Percentiles rank a stretch among this genome's conserved stretches.
These are phyloP conservation scores for Distichodus sexfasciatus DNA, from an alignment of 2,797 vertebrate species.

Conservation along the genomic window DNA sequence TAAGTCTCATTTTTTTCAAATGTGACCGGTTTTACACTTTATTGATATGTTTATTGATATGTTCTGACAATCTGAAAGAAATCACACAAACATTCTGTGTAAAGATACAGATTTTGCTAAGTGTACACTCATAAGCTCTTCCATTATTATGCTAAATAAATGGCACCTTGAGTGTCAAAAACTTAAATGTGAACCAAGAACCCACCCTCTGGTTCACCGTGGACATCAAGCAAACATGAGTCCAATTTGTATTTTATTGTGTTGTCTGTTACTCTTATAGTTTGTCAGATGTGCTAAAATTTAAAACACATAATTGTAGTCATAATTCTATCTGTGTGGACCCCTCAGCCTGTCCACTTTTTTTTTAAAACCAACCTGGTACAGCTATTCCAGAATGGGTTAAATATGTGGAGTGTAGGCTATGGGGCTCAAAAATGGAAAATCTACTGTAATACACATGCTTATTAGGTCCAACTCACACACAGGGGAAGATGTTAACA, in stretches of 20 bases:
- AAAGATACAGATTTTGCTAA: neutral
- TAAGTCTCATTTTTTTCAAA: constrained; percentile 12
- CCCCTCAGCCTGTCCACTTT: neutral
- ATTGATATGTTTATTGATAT: constrained; percentile 16
- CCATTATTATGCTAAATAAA: neutral
- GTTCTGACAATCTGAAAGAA: constrained; percentile 2
- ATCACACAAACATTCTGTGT: neutral
- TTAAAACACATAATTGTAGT: too few species aligned
- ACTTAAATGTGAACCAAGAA: neutral
- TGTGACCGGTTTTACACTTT: neutral
- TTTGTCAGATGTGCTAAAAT: too few species aligned
- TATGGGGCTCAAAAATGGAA: neutral
- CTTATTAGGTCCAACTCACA: neutral
- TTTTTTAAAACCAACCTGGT: neutral
- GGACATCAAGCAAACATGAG: neutral
- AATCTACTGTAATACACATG: neutral
- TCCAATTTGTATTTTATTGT: neutral
- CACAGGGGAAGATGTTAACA: constrained; percentile 9
- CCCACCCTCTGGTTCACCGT: neutral
- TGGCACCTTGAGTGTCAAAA: too few species aligned
- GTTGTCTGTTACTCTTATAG: neutral
- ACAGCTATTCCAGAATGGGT: neutral
- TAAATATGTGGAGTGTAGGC: neutral
- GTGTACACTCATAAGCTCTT: neutral
- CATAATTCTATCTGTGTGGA: too few species aligned